These are phyloP conservation scores for Mormyrus iriodes DNA, from an alignment of 2,113 vertebrate species.

Conservation along the genomic window DNA sequence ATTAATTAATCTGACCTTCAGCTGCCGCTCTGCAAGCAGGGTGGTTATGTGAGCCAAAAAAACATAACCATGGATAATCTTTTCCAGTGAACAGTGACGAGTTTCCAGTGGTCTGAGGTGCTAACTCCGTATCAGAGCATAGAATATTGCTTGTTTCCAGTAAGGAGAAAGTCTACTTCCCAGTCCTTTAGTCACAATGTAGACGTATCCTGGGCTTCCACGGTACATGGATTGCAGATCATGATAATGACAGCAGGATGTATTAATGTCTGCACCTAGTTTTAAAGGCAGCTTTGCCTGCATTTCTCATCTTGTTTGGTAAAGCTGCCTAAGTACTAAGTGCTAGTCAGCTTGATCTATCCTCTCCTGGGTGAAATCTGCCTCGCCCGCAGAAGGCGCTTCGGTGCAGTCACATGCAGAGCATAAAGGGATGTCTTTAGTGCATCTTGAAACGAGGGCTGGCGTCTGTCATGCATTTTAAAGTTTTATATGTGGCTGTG, in stretches of 20 bases:
- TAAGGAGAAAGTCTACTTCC: background rate
- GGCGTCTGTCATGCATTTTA: background rate
- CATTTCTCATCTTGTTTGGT: background rate
- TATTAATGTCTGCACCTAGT: background rate
- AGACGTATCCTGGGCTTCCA: no score
- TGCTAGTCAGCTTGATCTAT: background rate
- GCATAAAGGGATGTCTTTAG: background rate
- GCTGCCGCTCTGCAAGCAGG: background rate
- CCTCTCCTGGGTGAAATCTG: background rate
- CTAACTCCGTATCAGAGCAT: background rate
- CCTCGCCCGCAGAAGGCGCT: background rate
- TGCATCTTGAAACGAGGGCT: background rate
- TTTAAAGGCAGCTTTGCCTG: background rate
- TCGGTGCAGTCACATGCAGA: background rate
- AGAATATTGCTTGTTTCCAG: background rate
- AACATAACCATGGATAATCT: background rate
- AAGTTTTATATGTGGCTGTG: constrained; percentile 1
- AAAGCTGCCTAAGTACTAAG: background rate
- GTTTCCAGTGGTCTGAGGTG: constrained; percentile 11
- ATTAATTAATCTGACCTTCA: constrained; percentile 23
- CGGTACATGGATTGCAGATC: background rate
- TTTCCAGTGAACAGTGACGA: background rate
- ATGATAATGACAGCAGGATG: background rate
- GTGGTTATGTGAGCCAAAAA: background rate
- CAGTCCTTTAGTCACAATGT: background rate